phyloP scores from a whole-genome alignment of 2,888 invertebrate genomes.

The Copidosoma aretas region DNA sequence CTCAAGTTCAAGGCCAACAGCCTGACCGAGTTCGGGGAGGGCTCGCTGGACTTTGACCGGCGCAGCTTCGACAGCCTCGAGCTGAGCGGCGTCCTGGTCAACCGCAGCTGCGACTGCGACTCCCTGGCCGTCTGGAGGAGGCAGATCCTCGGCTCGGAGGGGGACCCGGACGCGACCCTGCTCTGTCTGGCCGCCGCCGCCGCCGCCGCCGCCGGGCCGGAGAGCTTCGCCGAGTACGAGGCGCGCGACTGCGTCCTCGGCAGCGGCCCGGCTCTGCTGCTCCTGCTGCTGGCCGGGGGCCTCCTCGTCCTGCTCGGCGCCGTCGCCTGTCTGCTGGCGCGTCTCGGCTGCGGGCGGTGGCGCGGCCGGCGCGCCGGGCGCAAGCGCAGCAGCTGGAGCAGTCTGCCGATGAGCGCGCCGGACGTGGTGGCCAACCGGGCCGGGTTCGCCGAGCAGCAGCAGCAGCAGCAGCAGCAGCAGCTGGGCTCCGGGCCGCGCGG shows the following conservation, averaged over 20 bases:
- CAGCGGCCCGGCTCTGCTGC: constrained; percentile 47
- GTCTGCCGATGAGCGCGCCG: constrained; percentile 58
- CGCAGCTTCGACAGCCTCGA: constrained; percentile 65
- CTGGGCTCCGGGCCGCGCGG: constrained; percentile 10
- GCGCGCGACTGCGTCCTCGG: constrained; percentile 48
- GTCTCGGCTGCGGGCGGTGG: constrained; percentile 54
- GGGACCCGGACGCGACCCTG: constrained; percentile 53
- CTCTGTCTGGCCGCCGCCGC: constrained; percentile 49
- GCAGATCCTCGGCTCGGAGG: constrained; percentile 53
- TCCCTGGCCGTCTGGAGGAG: constrained; percentile 60
- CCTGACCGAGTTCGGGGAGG: constrained; percentile 65
- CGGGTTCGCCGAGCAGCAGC: constrained; percentile 60
- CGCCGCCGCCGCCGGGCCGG: constrained; percentile 30
- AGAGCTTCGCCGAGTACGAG: constrained; percentile 54
- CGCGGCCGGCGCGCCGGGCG: constrained; percentile 55
- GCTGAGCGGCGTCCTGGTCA: constrained; percentile 68
- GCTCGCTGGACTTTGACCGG: constrained; percentile 68
- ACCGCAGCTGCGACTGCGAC: constrained; percentile 68
- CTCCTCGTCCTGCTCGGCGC: constrained; percentile 44
- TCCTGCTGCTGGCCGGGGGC: constrained; percentile 50
- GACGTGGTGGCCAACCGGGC: constrained; percentile 59
- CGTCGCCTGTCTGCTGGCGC: constrained; percentile 57
- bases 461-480: neutral
- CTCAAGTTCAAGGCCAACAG: constrained; percentile 72
- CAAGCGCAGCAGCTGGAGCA: constrained; percentile 58